Evolutionary conservation across 1,140 invertebrate species (phyloP).

Genomic region (Cydia fagiglandana): DNA sequence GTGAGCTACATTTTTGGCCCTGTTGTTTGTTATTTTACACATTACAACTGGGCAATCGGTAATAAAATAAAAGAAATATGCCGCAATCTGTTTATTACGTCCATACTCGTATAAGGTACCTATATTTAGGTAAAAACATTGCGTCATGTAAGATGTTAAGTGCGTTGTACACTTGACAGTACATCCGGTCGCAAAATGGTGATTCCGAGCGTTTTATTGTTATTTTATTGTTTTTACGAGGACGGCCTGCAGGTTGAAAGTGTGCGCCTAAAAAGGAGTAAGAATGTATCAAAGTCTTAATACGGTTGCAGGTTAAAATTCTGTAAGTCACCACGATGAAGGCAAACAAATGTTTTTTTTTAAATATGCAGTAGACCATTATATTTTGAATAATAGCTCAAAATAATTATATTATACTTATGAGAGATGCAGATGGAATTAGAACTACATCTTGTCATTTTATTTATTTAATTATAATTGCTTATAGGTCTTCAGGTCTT

Average conservation of each 20-base stretch:
- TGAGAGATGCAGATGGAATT: too few species aligned
- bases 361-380: too few species aligned
- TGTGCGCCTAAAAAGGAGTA: not conserved
- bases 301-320: too few species aligned
- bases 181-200: not conserved
- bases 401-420: too few species aligned
- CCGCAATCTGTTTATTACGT: not conserved
- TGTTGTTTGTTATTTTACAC: not conserved
- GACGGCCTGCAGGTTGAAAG: not conserved
- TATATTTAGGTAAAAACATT: not conserved
- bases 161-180: not conserved
- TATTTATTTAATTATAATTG: too few species aligned
- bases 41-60: not conserved
- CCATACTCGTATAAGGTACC: not conserved
- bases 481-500: too few species aligned
- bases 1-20: not conserved
- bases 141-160: constrained; percentile 5
- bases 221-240: not conserved
- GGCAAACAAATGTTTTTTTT: too few species aligned
- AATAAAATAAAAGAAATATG: not conserved
- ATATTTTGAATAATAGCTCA: too few species aligned
- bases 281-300: not conserved
- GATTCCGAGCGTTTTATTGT: not conserved
- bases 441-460: too few species aligned
- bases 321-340: too few species aligned